phyloP scores from a whole-genome alignment of 92 coral and sea anemone genomes.

The Scolanthus callimorphus region DNA sequence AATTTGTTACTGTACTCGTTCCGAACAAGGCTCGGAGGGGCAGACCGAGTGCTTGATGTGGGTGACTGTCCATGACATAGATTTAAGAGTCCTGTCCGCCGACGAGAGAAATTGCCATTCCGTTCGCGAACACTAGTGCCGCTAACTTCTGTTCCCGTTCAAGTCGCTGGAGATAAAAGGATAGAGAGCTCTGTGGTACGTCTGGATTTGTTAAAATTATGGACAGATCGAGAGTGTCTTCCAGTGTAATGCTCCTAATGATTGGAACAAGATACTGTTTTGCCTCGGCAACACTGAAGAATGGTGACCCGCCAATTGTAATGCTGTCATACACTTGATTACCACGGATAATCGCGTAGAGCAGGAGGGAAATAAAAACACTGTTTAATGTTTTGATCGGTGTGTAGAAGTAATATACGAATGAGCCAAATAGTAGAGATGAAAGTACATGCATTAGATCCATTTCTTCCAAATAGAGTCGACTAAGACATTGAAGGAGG shows the following conservation, averaged over 20 bases:
- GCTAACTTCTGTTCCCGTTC: constrained; percentile 29
- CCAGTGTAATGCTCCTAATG: constrained; percentile 18
- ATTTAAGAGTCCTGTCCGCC: constrained; percentile 23
- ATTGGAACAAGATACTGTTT: constrained; percentile 10
- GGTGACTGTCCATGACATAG: constrained; percentile 37
- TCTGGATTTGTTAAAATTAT: constrained; percentile 18
- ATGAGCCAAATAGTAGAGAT: no score
- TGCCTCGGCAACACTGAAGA: constrained; percentile 42
- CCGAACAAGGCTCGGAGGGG: constrained; percentile 14
- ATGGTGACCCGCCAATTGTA: constrained; percentile 36
- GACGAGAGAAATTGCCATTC: constrained; percentile 35
- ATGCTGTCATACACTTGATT: constrained; percentile 27
- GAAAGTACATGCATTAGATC: no score
- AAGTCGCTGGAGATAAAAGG: constrained; percentile 26
- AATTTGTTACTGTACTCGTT: no score
- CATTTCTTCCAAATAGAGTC: no score
- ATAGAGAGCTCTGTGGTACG: constrained; percentile 32
- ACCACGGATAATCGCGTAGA: no score
- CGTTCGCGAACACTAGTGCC: constrained; percentile 34
- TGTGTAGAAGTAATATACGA: no score
- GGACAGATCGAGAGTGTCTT: constrained; percentile 31
- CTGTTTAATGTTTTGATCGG: no score
- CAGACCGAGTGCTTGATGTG: constrained; percentile 19
- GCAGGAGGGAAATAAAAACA: no score
- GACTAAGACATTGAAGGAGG: no score